These are phyloP conservation scores for Zelleria hepariella DNA, from an alignment of 2,888 invertebrate species.

Conservation along the genomic window DNA sequence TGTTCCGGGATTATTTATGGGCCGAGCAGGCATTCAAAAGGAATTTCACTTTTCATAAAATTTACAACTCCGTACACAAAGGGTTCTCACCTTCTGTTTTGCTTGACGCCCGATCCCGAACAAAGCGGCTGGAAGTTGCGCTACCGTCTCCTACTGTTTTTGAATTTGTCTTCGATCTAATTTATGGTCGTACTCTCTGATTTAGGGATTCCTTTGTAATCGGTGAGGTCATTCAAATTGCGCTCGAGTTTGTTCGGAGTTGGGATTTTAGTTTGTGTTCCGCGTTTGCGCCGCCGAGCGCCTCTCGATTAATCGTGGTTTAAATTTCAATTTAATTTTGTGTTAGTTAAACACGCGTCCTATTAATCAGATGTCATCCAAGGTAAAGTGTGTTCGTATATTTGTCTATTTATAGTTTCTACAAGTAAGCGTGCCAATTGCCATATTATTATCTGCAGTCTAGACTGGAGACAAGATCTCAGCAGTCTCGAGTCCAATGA, in stretches of 20 bases:
- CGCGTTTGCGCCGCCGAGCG: conserved; percentile 30
- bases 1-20: conserved; percentile 62
- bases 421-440: not conserved
- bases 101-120: conserved; percentile 61
- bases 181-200: conserved; percentile 56
- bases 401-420: not conserved
- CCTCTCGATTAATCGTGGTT: not conserved
- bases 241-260: conserved; percentile 29
- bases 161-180: conserved; percentile 65
- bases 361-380: not conserved
- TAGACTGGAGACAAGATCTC: not conserved
- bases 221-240: conserved; percentile 47
- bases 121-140: conserved; percentile 62
- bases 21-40: conserved; percentile 63
- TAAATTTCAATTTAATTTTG: not conserved
- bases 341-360: not conserved
- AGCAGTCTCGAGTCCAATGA: conserved; percentile 10
- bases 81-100: conserved; percentile 67
- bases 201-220: conserved; percentile 65
- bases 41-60: conserved; percentile 73
- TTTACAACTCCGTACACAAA: conserved; percentile 67
- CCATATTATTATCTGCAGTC: not conserved
- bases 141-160: conserved; percentile 71
- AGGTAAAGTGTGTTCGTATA: not conserved
- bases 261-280: conserved; percentile 44